Evolutionary conservation across 2,797 vertebrate species (phyloP).

Genomic region (Myotis vivesi): DNA sequence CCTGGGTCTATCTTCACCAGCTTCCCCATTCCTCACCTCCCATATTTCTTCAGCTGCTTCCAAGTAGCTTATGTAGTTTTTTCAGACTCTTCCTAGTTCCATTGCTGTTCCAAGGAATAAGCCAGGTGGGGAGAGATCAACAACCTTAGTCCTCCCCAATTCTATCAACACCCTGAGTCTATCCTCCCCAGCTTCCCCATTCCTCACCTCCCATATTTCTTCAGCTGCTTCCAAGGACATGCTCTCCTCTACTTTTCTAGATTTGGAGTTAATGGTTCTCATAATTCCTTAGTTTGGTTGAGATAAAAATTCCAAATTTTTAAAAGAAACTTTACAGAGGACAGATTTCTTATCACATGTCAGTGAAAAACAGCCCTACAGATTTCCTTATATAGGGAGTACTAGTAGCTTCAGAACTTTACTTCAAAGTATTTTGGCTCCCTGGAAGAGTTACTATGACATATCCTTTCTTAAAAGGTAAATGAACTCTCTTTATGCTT

Average conservation of each 20-base stretch:
- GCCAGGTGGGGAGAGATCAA: not conserved
- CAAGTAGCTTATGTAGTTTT: not conserved
- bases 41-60: not conserved
- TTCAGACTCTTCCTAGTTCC: not conserved
- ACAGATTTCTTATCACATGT: not conserved
- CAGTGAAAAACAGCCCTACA: not conserved
- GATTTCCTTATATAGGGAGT: not conserved
- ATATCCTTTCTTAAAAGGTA: not conserved
- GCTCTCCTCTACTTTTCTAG: not conserved
- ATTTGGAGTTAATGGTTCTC: not conserved
- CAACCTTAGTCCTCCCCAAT: not conserved
- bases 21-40: not conserved
- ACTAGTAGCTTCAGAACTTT: slow-evolving; percentile 2
- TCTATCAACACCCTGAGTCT: not conserved
- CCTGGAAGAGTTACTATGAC: not conserved
- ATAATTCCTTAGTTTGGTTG: not conserved
- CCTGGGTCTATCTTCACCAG: not conserved
- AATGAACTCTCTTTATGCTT: not conserved
- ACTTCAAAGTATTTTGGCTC: not conserved
- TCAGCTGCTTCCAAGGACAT: not conserved
- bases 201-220: not conserved
- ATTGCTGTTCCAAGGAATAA: not conserved
- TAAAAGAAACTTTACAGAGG: not conserved
- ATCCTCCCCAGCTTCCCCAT: not conserved
- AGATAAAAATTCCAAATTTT: not conserved